These are phyloP conservation scores for Ceratoteleas bidentatus DNA, from an alignment of 1,140 invertebrate genomes.

Conservation along the genomic window DNA sequence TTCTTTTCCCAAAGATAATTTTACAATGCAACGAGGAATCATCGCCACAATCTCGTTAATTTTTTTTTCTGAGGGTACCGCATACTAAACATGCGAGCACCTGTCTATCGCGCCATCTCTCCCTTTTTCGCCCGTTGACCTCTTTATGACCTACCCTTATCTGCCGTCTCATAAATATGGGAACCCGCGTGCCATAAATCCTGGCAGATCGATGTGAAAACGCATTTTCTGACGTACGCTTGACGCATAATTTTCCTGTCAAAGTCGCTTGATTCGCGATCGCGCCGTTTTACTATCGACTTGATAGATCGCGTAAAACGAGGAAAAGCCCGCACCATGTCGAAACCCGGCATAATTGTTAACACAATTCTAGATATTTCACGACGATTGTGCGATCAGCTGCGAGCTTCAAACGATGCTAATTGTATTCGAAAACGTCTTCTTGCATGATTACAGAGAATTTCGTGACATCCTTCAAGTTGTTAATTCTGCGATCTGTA, in stretches of 20 bases:
- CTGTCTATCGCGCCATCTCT: conserved; percentile 7
- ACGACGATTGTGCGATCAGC: too few relatives aligned
- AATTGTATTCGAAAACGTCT: too few relatives aligned
- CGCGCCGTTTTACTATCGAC: conserved; percentile 22
- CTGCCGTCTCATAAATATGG: conserved; percentile 48
- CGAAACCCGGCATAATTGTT: too few relatives aligned
- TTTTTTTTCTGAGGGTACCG: too few relatives aligned
- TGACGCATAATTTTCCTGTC: conserved; percentile 53
- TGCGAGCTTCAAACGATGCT: too few relatives aligned
- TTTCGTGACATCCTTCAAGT: too few relatives aligned
- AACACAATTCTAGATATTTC: neutral
- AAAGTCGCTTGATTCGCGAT: conserved; percentile 38
- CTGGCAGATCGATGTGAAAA: conserved; percentile 46
- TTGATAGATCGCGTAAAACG: conserved; percentile 40
- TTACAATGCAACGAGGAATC: too few relatives aligned
- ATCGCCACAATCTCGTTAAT: too few relatives aligned
- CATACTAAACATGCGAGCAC: conserved; percentile 32
- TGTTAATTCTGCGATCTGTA: too few relatives aligned
- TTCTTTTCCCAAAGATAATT: too few relatives aligned
- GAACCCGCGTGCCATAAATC: conserved; percentile 39
- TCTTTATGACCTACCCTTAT: conserved; percentile 57
- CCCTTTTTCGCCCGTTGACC: conserved; percentile 45
- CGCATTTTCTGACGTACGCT: conserved; percentile 47
- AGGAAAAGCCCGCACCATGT: conserved; percentile 22
- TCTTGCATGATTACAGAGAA: too few relatives aligned